These are phyloP conservation scores for Tyria jacobaeae DNA, from an alignment of 2,888 invertebrate genomes.

Conservation along the genomic window DNA sequence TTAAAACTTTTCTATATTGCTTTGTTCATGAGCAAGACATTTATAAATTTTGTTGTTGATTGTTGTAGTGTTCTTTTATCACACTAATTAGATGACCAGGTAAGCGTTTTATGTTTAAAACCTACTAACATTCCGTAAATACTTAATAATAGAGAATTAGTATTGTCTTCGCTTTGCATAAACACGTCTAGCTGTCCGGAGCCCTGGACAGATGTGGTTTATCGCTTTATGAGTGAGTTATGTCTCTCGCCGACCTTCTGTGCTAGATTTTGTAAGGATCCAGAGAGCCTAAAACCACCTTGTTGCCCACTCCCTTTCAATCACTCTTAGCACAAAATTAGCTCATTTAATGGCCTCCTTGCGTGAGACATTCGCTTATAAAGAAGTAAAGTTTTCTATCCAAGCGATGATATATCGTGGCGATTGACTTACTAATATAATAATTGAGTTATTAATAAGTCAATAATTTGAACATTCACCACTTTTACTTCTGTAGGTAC, in stretches of 20 bases:
- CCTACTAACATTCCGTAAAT: background rate
- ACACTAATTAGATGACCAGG: background rate
- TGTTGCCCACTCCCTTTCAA: background rate
- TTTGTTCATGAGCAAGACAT: constrained; percentile 24
- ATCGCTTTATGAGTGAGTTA: no score
- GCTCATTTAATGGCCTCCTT: background rate
- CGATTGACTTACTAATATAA: background rate
- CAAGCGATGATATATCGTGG: background rate
- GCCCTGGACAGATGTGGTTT: no score
- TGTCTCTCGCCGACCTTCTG: no score
- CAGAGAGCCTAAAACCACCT: background rate
- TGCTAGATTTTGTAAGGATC: background rate
- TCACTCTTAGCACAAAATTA: background rate
- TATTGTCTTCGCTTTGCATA: background rate
- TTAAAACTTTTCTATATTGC: constrained; percentile 55
- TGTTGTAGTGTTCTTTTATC: constrained; percentile 2
- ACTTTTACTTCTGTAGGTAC: no score
- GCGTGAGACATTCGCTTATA: background rate
- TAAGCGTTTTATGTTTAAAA: background rate
- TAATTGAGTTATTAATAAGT: background rate
- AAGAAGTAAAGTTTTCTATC: background rate
- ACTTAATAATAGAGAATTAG: background rate
- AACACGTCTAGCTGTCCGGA: no score
- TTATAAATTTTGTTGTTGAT: constrained; percentile 1
- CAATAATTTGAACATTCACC: background rate